Base-by-base conservation (phyloP, 2,113 vertebrate species). In the Grammomys surdaster region DNA sequence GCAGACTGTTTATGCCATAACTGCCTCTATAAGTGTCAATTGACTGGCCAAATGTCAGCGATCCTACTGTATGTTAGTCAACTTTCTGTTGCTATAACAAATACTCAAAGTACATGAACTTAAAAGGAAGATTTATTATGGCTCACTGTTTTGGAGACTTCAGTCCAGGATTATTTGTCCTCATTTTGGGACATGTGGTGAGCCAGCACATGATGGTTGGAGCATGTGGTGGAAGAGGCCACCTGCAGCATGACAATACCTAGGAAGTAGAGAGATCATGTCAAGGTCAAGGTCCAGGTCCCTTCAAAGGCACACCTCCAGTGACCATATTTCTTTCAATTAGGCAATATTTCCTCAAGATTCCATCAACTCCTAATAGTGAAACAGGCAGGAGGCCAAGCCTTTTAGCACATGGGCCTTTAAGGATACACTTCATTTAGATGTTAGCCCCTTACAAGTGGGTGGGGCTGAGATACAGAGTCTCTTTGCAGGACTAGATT, bases 171-270 rank as follows among this genome's bases (percentile, higher is more conserved):
- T 51, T 19, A 70, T 16, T 20, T 72, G 75, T 72, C 36, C 16
- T 36, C n/a, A 48, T n/a, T 56, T 51, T 67, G 28, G 46, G 36
- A 12, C 36, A 6, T 33, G 36, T 43, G 14, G 19, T 46, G 6
- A 19, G n/a, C 9, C 12, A 65, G 36, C 36, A 36, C 36, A 43
- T 31, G 20, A 36, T 9, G 67, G 17, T 10, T 36, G 8, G 16
- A 76, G 16, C 20, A 26, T 2, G 43, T 24, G 54, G 43, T 82
- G 20, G 24, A 16, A 19, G 31, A 54, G 20, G 40, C 58, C 26
- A n/a, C 28, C 67, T 0, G 20, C 2, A 24, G 26, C 31, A 7
- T 22, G 31, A 26, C 10, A 10, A 0, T n/a, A n/a, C n/a, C 65
- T 46, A 54, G 65, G 67, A 72, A 73, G 40, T 54, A 60, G n/a